Base-by-base conservation (phyloP, 35 echinoderm and acorn worm species). In the Strongylocentrotus purpuratus region DNA sequence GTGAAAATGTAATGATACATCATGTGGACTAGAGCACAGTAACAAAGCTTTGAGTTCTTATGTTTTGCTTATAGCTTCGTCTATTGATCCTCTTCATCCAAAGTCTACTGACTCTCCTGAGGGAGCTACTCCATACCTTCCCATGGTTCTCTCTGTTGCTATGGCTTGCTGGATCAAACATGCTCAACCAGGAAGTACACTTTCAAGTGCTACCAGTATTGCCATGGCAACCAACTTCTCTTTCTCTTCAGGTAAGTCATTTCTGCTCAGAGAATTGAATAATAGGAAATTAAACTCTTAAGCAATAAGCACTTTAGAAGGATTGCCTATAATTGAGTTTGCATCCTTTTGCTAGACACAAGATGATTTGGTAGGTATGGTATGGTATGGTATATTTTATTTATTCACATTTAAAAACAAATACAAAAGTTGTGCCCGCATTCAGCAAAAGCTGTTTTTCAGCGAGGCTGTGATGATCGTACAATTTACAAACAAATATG, bases 91-190 rank as follows among this genome's bases (percentile, higher is more conserved):
- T 98, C 8, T 15, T 97, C 20, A 65, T 97, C n/a, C 87, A 97
- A 93, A 95, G 97, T 45, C 45, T 96, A 22, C 48, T 98, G 2
- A 45, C 61, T 28, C 89, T 94, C 33, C 15, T 93, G n/a, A 94
- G 96, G 31, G 47, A 95, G 22, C 32, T 91, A 17, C 95, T 98
- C 85, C 96, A 88, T 46, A 96, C 95, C 10, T 96, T 98, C 86
- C 97, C 97, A 46, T 94, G 86, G 90, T 98, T 93, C 94, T 97
- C 97, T 87, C 46, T 96, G 2, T 7, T 96, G 7, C 61, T 95
- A 20, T 93, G 97, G 94, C 47, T 97, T 14, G 47, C 92, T 3
- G 85, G 93, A 4, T 95, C 95, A 12, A 85, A 95, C 33, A 70
- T 61, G 65, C 48, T 95, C 32, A 88, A 85, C 32, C 33, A 61